Evolutionary conservation across 2,888 invertebrate genomes (phyloP).

Genomic region (Osmoderma eremita): DNA sequence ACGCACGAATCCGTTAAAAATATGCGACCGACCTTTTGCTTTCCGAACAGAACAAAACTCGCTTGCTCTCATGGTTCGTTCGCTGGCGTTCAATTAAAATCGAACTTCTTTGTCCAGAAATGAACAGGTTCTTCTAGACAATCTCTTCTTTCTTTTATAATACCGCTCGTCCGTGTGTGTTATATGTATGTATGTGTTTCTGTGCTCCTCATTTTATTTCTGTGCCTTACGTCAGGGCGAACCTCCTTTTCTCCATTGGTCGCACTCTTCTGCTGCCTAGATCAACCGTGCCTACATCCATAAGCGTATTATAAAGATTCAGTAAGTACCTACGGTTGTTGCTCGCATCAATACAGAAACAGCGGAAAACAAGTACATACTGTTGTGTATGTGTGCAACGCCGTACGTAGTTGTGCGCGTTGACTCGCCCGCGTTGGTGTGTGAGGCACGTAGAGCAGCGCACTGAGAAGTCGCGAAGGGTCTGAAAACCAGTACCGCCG

Average conservation of each 20-base stretch:
- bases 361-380: no score
- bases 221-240: slow-evolving; percentile 19
- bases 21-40: slow-evolving; percentile 36
- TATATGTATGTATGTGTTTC: slow-evolving; percentile 34
- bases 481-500: no score
- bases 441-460: no score
- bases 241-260: slow-evolving; percentile 15
- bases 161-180: slow-evolving; percentile 36
- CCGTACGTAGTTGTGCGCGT: no score
- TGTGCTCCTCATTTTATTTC: slow-evolving; percentile 48
- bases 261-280: background rate
- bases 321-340: background rate
- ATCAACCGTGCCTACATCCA: slow-evolving; percentile 18
- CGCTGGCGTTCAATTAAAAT: slow-evolving; percentile 46
- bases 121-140: slow-evolving; percentile 58
- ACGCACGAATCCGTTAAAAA: slow-evolving; percentile 29
- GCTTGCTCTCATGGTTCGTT: no score
- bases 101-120: slow-evolving; percentile 55
- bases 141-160: slow-evolving; percentile 55
- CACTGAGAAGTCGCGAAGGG: no score
- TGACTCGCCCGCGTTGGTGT: no score
- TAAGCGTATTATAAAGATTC: slow-evolving; percentile 4
- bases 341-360: no score
- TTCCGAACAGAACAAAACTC: no score
- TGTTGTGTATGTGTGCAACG: no score